These are phyloP conservation scores for Euborellia annulipes DNA, from an alignment of 1,140 invertebrate species.

Conservation along the genomic window DNA sequence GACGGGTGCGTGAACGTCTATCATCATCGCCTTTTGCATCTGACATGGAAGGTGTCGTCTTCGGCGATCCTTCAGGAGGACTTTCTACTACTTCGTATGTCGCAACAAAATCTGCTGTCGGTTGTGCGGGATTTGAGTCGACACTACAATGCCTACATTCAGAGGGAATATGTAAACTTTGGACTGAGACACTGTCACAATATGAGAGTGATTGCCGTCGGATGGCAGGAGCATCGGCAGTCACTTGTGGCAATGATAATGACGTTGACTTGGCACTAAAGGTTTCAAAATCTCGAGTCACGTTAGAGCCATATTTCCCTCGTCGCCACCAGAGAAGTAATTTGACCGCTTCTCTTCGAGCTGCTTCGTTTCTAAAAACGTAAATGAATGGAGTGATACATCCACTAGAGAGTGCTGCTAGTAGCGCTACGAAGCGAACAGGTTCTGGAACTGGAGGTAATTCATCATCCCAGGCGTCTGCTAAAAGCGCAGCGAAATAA, in stretches of 20 bases:
- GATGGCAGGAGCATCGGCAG: not conserved
- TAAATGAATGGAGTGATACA: slow-evolving; percentile 37
- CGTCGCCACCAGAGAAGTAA: slow-evolving; percentile 19
- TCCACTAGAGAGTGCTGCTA: slow-evolving; percentile 15
- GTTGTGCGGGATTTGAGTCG: slow-evolving; percentile 7
- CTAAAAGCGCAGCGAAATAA: slow-evolving; percentile 27
- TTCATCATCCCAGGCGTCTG: slow-evolving; percentile 9
- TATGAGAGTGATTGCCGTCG: slow-evolving; percentile 15
- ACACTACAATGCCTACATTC: slow-evolving; percentile 8
- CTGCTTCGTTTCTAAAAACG: slow-evolving; percentile 31
- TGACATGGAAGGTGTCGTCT: not conserved
- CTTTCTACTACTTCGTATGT: slow-evolving; percentile 18
- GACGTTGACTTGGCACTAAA: not conserved
- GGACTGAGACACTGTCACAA: slow-evolving; percentile 19
- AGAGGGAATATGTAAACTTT: slow-evolving; percentile 17
- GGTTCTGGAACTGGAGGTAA: slow-evolving; percentile 16
- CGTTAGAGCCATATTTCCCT: slow-evolving; percentile 5
- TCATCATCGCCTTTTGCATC: not conserved
- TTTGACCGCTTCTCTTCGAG: slow-evolving; percentile 26
- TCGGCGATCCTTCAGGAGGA: not conserved
- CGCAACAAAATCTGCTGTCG: slow-evolving; percentile 19
- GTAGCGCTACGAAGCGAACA: slow-evolving; percentile 12
- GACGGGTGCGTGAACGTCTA: slow-evolving; percentile 4
- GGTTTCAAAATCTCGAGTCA: slow-evolving; percentile 4
- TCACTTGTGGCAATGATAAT: not conserved